Percentiles rank a stretch among this genome's conserved stretches.
Evolutionary conservation across 2,113 vertebrate genomes (phyloP).

Genomic region (Actenoides hombroni): DNA sequence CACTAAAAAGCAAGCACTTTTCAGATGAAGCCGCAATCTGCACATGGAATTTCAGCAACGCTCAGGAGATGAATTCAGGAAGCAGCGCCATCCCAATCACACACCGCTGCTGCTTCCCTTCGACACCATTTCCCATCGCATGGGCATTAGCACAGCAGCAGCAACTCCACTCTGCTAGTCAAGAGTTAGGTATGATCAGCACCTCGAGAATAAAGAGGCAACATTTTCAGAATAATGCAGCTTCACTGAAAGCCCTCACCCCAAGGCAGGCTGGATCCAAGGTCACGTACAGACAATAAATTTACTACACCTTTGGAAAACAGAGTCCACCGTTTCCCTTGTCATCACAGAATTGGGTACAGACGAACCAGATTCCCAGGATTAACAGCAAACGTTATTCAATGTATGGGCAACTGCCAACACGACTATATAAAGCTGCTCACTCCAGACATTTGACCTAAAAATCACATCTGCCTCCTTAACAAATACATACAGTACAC

Average conservation of each 20-base stretch:
- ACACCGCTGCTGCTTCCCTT: background rate
- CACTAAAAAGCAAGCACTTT: background rate
- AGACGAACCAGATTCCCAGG: background rate
- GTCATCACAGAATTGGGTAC: background rate
- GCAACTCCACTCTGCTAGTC: background rate
- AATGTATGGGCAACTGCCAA: background rate
- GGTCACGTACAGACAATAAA: background rate
- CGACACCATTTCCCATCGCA: background rate
- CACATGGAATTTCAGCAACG: background rate
- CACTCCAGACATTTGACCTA: background rate
- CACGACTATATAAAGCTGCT: background rate
- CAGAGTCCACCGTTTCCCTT: background rate
- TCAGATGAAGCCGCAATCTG: background rate
- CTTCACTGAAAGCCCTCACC: background rate
- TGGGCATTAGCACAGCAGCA: background rate
- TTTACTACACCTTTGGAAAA: background rate
- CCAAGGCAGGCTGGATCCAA: background rate
- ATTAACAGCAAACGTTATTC: background rate
- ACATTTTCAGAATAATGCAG: background rate
- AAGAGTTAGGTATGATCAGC: background rate
- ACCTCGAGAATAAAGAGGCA: background rate
- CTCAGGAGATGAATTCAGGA: background rate
- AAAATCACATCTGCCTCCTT: conserved; percentile 25
- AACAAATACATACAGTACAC: background rate
- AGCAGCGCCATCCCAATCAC: background rate